These are phyloP conservation scores for Caenorhabditis latens DNA, from an alignment of 1,140 invertebrate genomes.

Conservation along the genomic window DNA sequence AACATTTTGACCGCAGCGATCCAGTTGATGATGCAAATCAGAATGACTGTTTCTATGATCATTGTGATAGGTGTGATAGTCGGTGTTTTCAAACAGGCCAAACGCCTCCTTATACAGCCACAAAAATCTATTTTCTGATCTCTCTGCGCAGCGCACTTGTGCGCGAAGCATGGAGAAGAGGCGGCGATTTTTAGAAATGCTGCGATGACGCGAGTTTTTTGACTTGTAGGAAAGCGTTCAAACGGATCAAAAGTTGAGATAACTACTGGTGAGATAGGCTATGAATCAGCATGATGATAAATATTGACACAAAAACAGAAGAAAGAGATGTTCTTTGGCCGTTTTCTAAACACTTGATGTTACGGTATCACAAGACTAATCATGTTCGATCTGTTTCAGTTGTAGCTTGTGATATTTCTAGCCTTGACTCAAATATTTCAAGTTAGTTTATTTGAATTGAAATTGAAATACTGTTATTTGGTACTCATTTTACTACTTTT, in stretches of 20 bases:
- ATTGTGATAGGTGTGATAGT: not conserved
- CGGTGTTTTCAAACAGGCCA: not conserved
- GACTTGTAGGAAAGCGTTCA: not conserved
- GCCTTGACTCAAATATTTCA: too few relatives aligned
- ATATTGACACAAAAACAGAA: too few relatives aligned
- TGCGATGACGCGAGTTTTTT: not conserved
- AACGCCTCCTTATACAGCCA: slow-evolving; percentile 10
- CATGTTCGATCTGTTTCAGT: too few relatives aligned
- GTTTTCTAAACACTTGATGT: too few relatives aligned
- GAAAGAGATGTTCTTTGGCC: too few relatives aligned
- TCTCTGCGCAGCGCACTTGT: slow-evolving; percentile 32
- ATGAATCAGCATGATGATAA: not conserved
- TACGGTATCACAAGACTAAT: too few relatives aligned
- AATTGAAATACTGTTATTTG: too few relatives aligned
- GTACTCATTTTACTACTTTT: too few relatives aligned
- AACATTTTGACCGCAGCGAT: slow-evolving; percentile 30
- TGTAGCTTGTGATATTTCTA: too few relatives aligned
- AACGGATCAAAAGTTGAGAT: not conserved
- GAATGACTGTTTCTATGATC: slow-evolving; percentile 46
- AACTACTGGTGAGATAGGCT: not conserved
- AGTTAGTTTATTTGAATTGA: too few relatives aligned
- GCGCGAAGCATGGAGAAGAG: not conserved
- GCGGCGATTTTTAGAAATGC: not conserved
- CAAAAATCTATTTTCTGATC: slow-evolving; percentile 21
- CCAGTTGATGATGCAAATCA: slow-evolving; percentile 4